phyloP scores from a whole-genome alignment of 2,888 invertebrate genomes.

The Campaea margaritaria region DNA sequence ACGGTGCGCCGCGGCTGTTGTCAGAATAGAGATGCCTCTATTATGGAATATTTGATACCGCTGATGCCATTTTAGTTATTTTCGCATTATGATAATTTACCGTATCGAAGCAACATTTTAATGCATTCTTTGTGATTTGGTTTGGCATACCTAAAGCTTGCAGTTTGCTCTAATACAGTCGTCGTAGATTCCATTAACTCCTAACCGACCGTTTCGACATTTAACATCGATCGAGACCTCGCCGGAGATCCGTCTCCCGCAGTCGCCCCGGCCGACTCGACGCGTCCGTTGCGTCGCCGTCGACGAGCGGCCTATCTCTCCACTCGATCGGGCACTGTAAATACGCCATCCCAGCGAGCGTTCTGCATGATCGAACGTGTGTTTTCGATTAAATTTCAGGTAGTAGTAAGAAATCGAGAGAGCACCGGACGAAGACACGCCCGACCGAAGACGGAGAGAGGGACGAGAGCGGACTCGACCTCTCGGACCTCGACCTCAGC shows the following conservation, averaged over 20 bases:
- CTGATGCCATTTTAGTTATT: conserved; percentile 67
- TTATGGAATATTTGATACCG: conserved; percentile 66
- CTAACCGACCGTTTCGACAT: conserved; percentile 68
- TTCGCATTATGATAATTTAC: conserved; percentile 68
- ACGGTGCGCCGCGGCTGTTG: conserved; percentile 77
- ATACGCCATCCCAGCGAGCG: conserved; percentile 79
- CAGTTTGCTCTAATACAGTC: conserved; percentile 72
- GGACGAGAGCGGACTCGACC: conserved; percentile 74
- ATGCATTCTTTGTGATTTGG: conserved; percentile 78
- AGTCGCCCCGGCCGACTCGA: conserved; percentile 15
- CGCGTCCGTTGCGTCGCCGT: background rate
- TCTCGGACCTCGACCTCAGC: conserved; percentile 88
- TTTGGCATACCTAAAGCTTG: conserved; percentile 77
- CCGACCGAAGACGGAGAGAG: conserved; percentile 51
- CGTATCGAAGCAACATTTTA: conserved; percentile 81
- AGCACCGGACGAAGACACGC: conserved; percentile 60
- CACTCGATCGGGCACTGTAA: conserved; percentile 65
- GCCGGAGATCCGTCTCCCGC: conserved; percentile 53
- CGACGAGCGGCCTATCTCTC: background rate
- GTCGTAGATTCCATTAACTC: conserved; percentile 72
- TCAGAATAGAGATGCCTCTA: conserved; percentile 76
- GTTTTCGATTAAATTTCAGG: conserved; percentile 83
- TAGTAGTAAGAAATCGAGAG: conserved; percentile 76
- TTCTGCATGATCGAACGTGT: conserved; percentile 85
- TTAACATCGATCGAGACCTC: background rate